Evolutionary conservation across 2,113 vertebrate species (phyloP), one percentile per base, ranked within the genome.

Genomic region (Toxotes jaculatrix): DNA sequence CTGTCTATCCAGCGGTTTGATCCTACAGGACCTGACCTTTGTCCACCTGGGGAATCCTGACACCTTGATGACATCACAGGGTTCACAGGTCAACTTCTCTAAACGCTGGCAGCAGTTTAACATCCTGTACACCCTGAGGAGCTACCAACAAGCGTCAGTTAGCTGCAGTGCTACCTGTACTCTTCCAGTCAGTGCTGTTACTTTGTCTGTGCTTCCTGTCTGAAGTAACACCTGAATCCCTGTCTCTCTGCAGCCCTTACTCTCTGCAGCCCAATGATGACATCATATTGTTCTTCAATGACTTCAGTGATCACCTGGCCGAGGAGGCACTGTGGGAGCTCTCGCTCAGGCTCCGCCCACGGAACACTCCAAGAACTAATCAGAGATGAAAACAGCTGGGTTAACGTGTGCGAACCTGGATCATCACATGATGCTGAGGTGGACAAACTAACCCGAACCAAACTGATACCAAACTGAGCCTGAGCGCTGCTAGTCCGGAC

Each of bases 21-120:
- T 98, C 79, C 95, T 99, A 53, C 98, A 99, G 93, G 98, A 99
- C 88, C 89, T 99, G 93, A 99, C 98, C 66, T 98, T 99, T 34
- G 98, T 99, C n/a, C 98, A 99, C 85, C 94, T 99, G 80, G 98
- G 98, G 17, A 99, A 99, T 92, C 97, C 97, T 0, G 97, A 99
- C 90, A 93, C 93, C 42, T 93, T 98, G 1, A 93, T 38, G 66
- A 89, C 85, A 45, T 43, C 87, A 61, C 75, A 88, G 49, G 87
- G 96, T 0, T 95, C 96, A 84, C 97, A 97, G 85, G 96, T 99
- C 67, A 99, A 99, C 92, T 99, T 99, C 45, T 98, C 97, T 80
- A 98, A 99, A 64, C 95, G 96, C 32, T 99, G 98, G 97, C 98
- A 98, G 89, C 98, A 99, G 92, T 99, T 99, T 84, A 98, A 98